Evolutionary conservation across 2,797 vertebrate species (phyloP), one percentile per base, ranked within the genome.

Genomic region (Malacoraja senta): DNA sequence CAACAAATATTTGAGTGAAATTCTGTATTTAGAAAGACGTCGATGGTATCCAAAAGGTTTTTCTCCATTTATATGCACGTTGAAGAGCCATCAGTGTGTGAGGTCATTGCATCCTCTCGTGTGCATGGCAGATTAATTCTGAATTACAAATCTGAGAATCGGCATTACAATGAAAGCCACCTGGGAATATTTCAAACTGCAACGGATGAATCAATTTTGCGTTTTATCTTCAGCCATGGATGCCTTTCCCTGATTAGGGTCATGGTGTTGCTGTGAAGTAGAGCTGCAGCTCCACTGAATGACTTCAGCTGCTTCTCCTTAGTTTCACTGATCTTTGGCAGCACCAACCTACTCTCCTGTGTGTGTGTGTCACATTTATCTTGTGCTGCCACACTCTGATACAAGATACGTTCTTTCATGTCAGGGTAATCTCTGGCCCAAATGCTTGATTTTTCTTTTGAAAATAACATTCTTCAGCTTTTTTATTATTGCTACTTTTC

Each of bases 111-210:
- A n/a, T 58, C 44, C 24, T 58, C 71, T 9, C 58, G 71, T 92
- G 71, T 92, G 90, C 71, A 92, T 44, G 12, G 44, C 71, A 29
- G 71, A n/a, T 76, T 92, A 71, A 53, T 92, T 74, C 68, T 65
- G 61, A 92, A 76, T 76, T 92, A 76, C 24, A 92, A 35, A 32
- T 90, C 71, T 90, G n/a, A 90, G 21, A 17, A 29, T 76, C 24
- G 17, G 84, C 63, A 35, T 68, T 32, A 35, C n/a, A 35, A 0
- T 88, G 63, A 21, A 88, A 63, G 8, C 63, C 32, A 24, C 7
- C 84, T 68, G 8, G 61, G 61, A 35, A 88, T 21, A 88, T 88
- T 88, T 88, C n/a, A 65, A 68, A 88, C 61, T 21, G 8, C n/a
- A 68, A 8, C 32, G 38, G 13, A 35, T 78, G 77, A 79, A 79